A percentile compares a stretch with the other conserved stretches of the same genome.
Evolutionary conservation across 2,888 invertebrate genomes (phyloP).

Genomic region (Metacarcinus magister): DNA sequence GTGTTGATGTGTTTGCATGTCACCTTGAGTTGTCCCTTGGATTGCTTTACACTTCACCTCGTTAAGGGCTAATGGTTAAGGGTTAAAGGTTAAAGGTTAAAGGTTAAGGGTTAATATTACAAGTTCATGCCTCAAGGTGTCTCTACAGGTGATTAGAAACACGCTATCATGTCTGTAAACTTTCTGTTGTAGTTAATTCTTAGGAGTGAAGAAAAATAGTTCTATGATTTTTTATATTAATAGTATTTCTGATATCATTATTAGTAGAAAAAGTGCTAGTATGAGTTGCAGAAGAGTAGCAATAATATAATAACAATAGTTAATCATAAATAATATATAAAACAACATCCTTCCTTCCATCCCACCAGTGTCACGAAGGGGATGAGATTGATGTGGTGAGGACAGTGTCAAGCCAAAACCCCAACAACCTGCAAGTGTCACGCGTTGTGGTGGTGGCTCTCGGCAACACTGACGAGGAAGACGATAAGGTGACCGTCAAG

Average conservation of each 20-base stretch:
- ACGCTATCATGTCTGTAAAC: too few species aligned
- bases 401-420: neutral
- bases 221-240: too few species aligned
- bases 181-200: too few species aligned
- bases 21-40: too few species aligned
- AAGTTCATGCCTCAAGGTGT: too few species aligned
- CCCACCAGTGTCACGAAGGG: neutral
- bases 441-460: neutral
- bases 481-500: constrained; percentile 14
- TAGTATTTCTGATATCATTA: neutral
- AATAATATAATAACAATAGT: neutral
- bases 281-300: neutral
- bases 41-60: too few species aligned
- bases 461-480: neutral
- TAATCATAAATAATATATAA: neutral
- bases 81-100: too few species aligned
- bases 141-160: neutral
- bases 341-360: neutral
- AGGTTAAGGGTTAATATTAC: too few species aligned
- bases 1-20: too few species aligned
- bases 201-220: too few species aligned
- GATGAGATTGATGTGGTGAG: constrained; percentile 44
- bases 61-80: too few species aligned
- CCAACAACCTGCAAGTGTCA: constrained; percentile 15
- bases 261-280: neutral